phyloP scores from a whole-genome alignment of 2,797 vertebrate genomes.

The Paedocypris micromegethes region DNA sequence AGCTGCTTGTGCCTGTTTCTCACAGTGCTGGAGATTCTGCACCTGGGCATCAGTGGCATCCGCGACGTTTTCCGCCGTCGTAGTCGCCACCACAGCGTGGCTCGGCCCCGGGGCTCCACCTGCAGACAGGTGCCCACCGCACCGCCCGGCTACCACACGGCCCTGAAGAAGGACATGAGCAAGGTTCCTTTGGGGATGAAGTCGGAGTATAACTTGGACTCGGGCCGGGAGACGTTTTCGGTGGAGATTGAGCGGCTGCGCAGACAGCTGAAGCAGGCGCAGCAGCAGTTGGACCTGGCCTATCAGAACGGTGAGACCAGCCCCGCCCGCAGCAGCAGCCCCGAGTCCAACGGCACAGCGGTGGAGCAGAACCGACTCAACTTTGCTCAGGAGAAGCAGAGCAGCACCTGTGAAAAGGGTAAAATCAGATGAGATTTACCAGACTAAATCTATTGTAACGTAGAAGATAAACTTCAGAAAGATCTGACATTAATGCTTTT shows the following conservation, averaged over 20 bases:
- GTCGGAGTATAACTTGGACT: conserved; percentile 72
- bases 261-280: conserved; percentile 81
- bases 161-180: conserved; percentile 70
- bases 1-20: conserved; percentile 81
- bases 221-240: conserved; percentile 60
- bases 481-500: not conserved
- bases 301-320: conserved; percentile 76
- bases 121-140: conserved; percentile 72
- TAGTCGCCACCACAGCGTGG: not conserved
- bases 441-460: not conserved
- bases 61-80: conserved; percentile 70
- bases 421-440: conserved; percentile 8
- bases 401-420: conserved; percentile 73
- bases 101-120: conserved; percentile 46
- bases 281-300: conserved; percentile 84
- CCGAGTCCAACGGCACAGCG: conserved; percentile 82
- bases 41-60: conserved; percentile 80
- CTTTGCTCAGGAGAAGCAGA: conserved; percentile 87
- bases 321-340: conserved; percentile 82
- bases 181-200: conserved; percentile 56
- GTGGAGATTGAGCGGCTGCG: conserved; percentile 76
- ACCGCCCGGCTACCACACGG: conserved; percentile 81
- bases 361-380: conserved; percentile 88
- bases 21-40: conserved; percentile 80
- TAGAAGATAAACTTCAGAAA: not conserved